These are phyloP conservation scores for Lasioglossum calceatum DNA, from an alignment of 2,888 invertebrate genomes.

Conservation along the genomic window DNA sequence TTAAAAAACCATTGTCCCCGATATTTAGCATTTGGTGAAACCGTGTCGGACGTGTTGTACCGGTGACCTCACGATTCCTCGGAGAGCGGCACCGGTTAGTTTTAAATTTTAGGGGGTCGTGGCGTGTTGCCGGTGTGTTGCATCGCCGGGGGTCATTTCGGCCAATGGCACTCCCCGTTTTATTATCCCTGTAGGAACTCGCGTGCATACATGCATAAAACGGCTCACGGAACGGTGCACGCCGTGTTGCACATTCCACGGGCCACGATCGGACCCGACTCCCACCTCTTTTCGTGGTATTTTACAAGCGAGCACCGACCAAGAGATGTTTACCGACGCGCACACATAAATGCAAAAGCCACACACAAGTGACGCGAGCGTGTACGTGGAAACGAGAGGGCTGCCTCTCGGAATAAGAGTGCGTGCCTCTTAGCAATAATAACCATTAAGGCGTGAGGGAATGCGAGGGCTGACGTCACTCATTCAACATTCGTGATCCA, in stretches of 20 bases:
- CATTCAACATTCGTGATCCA: constrained; percentile 72
- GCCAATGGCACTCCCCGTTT: constrained; percentile 75
- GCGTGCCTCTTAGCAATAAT: constrained; percentile 81
- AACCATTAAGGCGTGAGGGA: constrained; percentile 83
- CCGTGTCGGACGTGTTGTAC: constrained; percentile 7
- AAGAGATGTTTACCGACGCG: constrained; percentile 54
- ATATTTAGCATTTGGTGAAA: constrained; percentile 26
- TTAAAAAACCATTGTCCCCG: constrained; percentile 34
- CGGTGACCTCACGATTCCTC: constrained; percentile 7
- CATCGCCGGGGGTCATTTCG: constrained; percentile 70
- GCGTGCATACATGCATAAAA: constrained; percentile 1
- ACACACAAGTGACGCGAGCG: neutral
- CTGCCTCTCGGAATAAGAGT: constrained; percentile 75
- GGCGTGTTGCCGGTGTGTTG: neutral
- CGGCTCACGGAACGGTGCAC: constrained; percentile 1
- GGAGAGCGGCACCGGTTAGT: neutral
- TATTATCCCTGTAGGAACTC: constrained; percentile 51
- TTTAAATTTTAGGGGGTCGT: constrained; percentile 27
- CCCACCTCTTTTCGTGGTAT: constrained; percentile 60
- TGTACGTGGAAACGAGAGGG: constrained; percentile 54
- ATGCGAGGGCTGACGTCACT: constrained; percentile 80
- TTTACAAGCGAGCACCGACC: constrained; percentile 44
- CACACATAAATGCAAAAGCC: constrained; percentile 15
- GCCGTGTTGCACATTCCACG: constrained; percentile 60
- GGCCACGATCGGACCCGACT: constrained; percentile 10